Base-by-base conservation (phyloP, 2,888 invertebrate genomes). In the Habrosyne pyritoides region DNA sequence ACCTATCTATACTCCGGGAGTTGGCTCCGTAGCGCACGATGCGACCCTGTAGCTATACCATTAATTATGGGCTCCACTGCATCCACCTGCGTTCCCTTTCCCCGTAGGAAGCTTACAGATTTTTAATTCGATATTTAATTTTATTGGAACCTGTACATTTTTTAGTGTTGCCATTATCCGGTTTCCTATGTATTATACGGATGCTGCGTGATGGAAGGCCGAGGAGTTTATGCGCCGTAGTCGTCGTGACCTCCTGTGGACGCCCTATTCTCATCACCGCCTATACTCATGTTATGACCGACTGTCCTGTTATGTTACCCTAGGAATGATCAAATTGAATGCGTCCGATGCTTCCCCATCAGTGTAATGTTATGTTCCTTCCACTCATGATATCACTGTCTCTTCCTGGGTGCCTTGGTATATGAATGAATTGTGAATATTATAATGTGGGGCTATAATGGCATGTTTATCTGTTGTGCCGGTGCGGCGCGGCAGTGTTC, bases 401-500 rank as follows among this genome's bases (percentile, higher is more conserved):
- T 30, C 47, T 21, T 30, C 47, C 49, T 28, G 52, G 63, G 59
- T 57, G 61, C 67, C 67, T 60, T 71, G 64, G 60, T 50, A 60
- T 64, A 66, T 65, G 67, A 67, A 67, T 63, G 63, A 69, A 61
- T 67, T 63, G 50, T 50, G 14, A 50, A 61, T 60, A 71, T 42
- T 18, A 42, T 42, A 2, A 42, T 75, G 68, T 77, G 75, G 80
- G 80, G 77, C 75, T 81, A 77, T 90, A 90, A 90, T 81, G 85
- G 91, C 91, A 91, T 92, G 91, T 92, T 91, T 92, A 82, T 92
- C 86, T 91, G 87, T 91, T 91, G 85, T 85, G 86, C 79, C 87
- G 91, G 91, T 89, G 91, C 91, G 86, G 88, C 83, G 85, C 83
- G 80, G 87, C 95, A 97, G 97, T 97, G 97, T 97, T 97, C 96